Percentiles rank a stretch among this genome's conserved stretches.
phyloP scores from a whole-genome alignment of 2,888 invertebrate genomes.

The Tipula vernalis region DNA sequence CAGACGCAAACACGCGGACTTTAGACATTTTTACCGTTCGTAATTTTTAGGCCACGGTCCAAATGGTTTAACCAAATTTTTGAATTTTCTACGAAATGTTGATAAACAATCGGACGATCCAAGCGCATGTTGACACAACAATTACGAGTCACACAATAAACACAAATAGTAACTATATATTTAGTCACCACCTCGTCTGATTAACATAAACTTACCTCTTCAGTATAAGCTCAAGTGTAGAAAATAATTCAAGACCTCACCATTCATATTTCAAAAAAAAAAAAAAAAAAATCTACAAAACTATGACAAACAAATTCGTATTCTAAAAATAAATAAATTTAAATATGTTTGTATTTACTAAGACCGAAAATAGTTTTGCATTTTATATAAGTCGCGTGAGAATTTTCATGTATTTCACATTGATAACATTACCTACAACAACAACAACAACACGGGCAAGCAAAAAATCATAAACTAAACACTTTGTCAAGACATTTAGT shows the following conservation, averaged over 20 bases:
- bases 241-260: neutral
- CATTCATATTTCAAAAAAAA: neutral
- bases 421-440: neutral
- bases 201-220: too few species aligned
- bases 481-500: neutral
- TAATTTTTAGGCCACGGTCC: too few species aligned
- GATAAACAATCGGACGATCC: too few species aligned
- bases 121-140: too few species aligned
- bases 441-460: neutral
- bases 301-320: neutral
- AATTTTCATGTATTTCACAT: neutral
- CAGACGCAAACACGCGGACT: too few species aligned
- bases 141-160: too few species aligned
- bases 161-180: too few species aligned
- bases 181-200: too few species aligned
- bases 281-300: neutral
- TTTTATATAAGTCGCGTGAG: neutral
- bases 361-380: neutral
- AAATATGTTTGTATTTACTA: neutral
- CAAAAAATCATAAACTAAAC: neutral
- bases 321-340: neutral
- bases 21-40: too few species aligned
- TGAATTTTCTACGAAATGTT: too few species aligned
- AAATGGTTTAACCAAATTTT: too few species aligned
- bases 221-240: too few species aligned